Evolutionary conservation across 2,113 vertebrate genomes (phyloP).

Genomic region (Caranx melampygus): DNA sequence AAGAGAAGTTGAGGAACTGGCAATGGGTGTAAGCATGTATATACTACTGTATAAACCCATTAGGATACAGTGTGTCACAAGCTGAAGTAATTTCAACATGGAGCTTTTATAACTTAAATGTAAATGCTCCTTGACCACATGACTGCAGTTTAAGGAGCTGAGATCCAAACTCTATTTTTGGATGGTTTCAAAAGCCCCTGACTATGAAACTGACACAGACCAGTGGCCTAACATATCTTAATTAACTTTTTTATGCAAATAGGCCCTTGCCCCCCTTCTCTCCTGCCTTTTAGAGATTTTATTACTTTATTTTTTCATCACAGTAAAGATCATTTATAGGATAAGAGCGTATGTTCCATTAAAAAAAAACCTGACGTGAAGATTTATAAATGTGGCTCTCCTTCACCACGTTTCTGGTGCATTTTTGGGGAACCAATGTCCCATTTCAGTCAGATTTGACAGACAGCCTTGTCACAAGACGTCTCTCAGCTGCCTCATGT

Average conservation of each 20-base stretch:
- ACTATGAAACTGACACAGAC: background rate
- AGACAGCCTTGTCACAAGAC: slow-evolving; percentile 50
- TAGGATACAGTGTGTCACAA: background rate
- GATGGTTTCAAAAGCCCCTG: background rate
- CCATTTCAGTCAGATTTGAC: slow-evolving; percentile 66
- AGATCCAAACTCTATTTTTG: background rate
- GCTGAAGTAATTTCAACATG: slow-evolving; percentile 15
- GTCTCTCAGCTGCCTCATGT: slow-evolving; percentile 42
- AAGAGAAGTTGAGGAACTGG: background rate
- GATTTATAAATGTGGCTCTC: slow-evolving; percentile 7
- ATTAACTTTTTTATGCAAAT: background rate
- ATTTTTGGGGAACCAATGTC: slow-evolving; percentile 40
- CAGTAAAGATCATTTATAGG: background rate
- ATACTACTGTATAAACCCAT: slow-evolving; percentile 11
- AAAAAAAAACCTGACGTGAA: slow-evolving; percentile 1
- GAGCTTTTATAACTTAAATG: slow-evolving; percentile 1
- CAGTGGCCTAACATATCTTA: background rate
- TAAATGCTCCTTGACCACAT: background rate
- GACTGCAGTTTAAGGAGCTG: background rate
- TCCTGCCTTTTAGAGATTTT: background rate
- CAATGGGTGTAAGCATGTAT: slow-evolving; percentile 3
- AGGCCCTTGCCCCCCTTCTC: background rate
- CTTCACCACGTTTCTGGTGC: slow-evolving; percentile 42
- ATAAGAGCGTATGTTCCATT: background rate
- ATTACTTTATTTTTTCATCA: background rate